Evolutionary conservation across 1,140 invertebrate species (phyloP).

Genomic region (Drosophila ironensis): DNA sequence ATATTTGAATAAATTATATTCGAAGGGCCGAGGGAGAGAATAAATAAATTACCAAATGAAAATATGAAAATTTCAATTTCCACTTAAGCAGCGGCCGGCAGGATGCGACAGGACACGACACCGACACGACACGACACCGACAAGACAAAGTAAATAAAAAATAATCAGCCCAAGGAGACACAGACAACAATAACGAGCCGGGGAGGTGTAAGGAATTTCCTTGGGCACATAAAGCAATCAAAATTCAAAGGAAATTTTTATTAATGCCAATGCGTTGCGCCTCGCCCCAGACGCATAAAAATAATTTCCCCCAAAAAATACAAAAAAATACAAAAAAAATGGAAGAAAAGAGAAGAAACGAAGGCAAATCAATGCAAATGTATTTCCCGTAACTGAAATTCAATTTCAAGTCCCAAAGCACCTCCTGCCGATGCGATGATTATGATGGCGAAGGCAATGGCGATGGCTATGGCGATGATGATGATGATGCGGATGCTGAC

Average conservation of each 20-base stretch:
- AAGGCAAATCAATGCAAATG: slow-evolving; percentile 78
- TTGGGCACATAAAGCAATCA: slow-evolving; percentile 69
- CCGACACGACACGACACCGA: slow-evolving; percentile 19
- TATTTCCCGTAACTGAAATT: slow-evolving; percentile 75
- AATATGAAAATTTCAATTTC: slow-evolving; percentile 80
- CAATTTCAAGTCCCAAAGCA: slow-evolving; percentile 67
- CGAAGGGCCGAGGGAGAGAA: slow-evolving; percentile 30
- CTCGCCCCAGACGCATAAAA: slow-evolving; percentile 71
- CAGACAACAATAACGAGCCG: slow-evolving; percentile 58
- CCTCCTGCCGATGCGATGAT: slow-evolving; percentile 32
- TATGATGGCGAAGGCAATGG: too few relatives aligned
- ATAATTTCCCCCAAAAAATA: slow-evolving; percentile 33
- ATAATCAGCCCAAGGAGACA: slow-evolving; percentile 52
- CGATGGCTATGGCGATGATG: slow-evolving; percentile 28
- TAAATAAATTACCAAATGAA: slow-evolving; percentile 61
- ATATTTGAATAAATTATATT: slow-evolving; percentile 79
- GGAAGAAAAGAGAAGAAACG: background rate
- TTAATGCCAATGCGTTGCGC: slow-evolving; percentile 72
- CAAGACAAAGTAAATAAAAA: slow-evolving; percentile 73
- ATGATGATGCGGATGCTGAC: slow-evolving; percentile 56
- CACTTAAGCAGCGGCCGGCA: slow-evolving; percentile 56
- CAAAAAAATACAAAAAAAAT: background rate
- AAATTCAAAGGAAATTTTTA: slow-evolving; percentile 81
- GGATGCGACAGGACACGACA: slow-evolving; percentile 10
- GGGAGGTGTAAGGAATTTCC: background rate